These are phyloP conservation scores for Sebastolobus alascanus DNA, from an alignment of 2,797 vertebrate species.

Conservation along the genomic window DNA sequence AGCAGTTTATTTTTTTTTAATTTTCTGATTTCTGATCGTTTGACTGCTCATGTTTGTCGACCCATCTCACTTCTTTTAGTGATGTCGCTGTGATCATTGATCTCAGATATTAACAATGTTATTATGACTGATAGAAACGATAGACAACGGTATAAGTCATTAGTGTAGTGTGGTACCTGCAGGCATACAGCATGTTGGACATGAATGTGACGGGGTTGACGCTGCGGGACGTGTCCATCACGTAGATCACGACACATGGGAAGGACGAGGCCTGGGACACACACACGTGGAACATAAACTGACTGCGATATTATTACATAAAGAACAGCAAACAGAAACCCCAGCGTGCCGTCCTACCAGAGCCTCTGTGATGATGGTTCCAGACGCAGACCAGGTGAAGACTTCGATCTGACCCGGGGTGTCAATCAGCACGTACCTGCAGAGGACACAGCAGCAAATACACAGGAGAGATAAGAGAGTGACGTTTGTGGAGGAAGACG, in stretches of 20 bases:
- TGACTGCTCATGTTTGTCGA: too few relatives aligned
- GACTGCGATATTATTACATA: too few relatives aligned
- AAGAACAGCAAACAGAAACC: neutral
- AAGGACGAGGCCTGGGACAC: conserved; percentile 92
- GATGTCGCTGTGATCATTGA: neutral
- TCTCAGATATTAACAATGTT: neutral
- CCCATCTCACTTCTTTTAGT: too few relatives aligned
- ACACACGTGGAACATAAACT: neutral
- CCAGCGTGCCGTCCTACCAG: conserved; percentile 83
- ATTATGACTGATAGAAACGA: neutral
- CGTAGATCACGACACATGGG: conserved; percentile 93
- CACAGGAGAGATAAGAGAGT: neutral
- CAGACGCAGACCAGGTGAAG: conserved; percentile 98
- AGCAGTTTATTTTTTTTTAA: too few relatives aligned
- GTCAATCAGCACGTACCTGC: conserved; percentile 95
- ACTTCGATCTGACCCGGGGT: conserved; percentile 98
- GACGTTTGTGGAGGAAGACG: too few relatives aligned
- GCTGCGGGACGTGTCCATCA: conserved; percentile 97
- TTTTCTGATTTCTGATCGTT: too few relatives aligned
- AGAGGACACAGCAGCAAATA: neutral
- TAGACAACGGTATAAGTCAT: neutral
- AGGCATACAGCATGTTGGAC: conserved; percentile 99
- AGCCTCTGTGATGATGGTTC: conserved; percentile 97
- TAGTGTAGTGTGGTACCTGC: conserved; percentile 87
- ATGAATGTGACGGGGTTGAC: conserved; percentile 97